Conservation (phyloP, 2,113 vertebrate species). For the Struthio camelus region DNA sequence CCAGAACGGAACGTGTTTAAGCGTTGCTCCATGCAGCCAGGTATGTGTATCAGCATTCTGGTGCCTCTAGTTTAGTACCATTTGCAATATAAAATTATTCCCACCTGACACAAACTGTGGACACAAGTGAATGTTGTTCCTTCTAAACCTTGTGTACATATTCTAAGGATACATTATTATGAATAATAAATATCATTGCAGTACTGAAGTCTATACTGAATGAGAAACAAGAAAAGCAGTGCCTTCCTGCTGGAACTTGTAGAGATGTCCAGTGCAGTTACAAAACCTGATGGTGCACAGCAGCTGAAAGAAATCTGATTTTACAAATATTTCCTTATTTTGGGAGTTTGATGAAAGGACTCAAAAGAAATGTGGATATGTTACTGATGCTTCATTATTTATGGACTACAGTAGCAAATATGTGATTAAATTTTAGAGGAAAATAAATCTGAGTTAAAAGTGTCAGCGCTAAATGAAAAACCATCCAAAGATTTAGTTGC, state of each 20-base stretch:
- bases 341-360: background rate
- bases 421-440: background rate
- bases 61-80: background rate
- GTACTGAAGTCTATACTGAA: background rate
- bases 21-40: background rate
- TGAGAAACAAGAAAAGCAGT: background rate
- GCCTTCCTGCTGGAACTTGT: background rate
- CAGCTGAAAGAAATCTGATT: background rate
- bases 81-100: background rate
- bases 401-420: background rate
- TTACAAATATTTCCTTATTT: background rate
- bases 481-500: background rate
- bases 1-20: background rate
- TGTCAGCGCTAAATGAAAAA: background rate
- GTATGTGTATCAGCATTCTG: background rate
- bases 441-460: background rate
- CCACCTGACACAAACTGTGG: background rate
- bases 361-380: background rate
- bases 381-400: background rate
- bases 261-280: background rate
- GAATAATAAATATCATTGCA: background rate
- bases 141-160: background rate
- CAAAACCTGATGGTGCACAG: background rate
- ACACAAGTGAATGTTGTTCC: background rate
- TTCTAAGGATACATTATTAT: background rate